Evolutionary conservation across 2,888 invertebrate genomes (phyloP).

Genomic region (Sceliomorpha sp.): DNA sequence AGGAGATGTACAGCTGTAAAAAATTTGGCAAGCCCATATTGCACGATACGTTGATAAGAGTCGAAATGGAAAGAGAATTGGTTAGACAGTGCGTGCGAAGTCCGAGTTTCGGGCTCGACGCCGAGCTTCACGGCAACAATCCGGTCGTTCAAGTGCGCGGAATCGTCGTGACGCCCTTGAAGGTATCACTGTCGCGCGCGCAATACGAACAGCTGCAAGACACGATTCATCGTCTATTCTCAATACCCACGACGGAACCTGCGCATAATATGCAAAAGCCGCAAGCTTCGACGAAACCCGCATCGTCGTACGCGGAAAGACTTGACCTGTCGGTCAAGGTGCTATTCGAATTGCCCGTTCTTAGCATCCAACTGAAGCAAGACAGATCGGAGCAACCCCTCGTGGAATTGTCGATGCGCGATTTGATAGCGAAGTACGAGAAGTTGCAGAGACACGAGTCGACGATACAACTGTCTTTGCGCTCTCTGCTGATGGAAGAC

Average conservation of each 20-base stretch:
- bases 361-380: slow-evolving; percentile 89
- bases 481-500: slow-evolving; percentile 95
- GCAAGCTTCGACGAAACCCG: slow-evolving; percentile 67
- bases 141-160: slow-evolving; percentile 82
- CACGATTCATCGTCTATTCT: slow-evolving; percentile 81
- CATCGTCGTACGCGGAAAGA: slow-evolving; percentile 66
- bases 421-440: slow-evolving; percentile 89
- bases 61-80: slow-evolving; percentile 83
- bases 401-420: slow-evolving; percentile 92
- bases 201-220: slow-evolving; percentile 95
- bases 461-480: slow-evolving; percentile 88
- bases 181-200: slow-evolving; percentile 90
- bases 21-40: slow-evolving; percentile 91
- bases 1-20: slow-evolving; percentile 88
- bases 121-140: slow-evolving; percentile 60
- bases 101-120: slow-evolving; percentile 63
- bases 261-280: slow-evolving; percentile 73
- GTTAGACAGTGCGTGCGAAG: slow-evolving; percentile 58
- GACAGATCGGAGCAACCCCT: slow-evolving; percentile 87
- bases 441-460: slow-evolving; percentile 86
- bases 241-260: slow-evolving; percentile 71
- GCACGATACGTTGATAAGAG: slow-evolving; percentile 91
- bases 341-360: slow-evolving; percentile 87
- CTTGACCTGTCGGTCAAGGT: slow-evolving; percentile 81
- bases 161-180: slow-evolving; percentile 90